Conservation (phyloP, 2,113 vertebrate genomes). For the Chaetura pelagica region DNA sequence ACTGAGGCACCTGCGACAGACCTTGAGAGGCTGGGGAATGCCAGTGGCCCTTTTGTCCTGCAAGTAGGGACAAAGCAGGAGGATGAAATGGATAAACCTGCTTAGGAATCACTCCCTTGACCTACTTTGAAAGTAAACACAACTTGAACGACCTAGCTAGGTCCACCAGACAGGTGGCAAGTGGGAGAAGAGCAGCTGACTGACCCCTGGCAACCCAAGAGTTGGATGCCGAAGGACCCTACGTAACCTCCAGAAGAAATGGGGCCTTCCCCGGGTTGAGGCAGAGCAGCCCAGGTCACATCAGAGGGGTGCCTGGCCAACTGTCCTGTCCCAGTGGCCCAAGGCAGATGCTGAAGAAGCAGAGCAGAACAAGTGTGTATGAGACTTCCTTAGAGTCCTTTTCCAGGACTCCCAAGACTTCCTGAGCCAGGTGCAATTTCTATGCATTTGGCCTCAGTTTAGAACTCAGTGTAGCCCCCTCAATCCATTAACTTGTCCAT, state of each 20-base stretch:
- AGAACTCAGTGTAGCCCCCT: neutral
- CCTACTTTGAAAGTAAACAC: neutral
- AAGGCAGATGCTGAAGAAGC: neutral
- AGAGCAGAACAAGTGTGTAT: neutral
- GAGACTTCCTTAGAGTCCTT: neutral
- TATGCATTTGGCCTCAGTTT: neutral
- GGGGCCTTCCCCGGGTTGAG: neutral
- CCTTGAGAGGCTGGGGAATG: neutral
- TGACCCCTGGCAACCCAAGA: neutral
- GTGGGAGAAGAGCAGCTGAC: neutral
- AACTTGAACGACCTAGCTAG: neutral
- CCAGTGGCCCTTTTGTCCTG: neutral
- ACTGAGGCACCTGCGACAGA: accelerated
- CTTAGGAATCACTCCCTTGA: neutral
- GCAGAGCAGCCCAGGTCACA: neutral
- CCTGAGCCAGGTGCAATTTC: neutral
- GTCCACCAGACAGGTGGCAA: neutral
- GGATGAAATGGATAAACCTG: neutral
- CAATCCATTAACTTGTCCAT: neutral
- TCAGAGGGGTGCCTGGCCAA: accelerated
- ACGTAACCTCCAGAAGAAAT: neutral
- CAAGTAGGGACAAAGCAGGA: neutral
- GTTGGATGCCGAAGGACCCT: neutral
- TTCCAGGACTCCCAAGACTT: neutral
- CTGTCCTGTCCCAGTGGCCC: neutral